Base-by-base conservation (phyloP, 2,797 vertebrate species). In the Acanthurus lineatus region DNA sequence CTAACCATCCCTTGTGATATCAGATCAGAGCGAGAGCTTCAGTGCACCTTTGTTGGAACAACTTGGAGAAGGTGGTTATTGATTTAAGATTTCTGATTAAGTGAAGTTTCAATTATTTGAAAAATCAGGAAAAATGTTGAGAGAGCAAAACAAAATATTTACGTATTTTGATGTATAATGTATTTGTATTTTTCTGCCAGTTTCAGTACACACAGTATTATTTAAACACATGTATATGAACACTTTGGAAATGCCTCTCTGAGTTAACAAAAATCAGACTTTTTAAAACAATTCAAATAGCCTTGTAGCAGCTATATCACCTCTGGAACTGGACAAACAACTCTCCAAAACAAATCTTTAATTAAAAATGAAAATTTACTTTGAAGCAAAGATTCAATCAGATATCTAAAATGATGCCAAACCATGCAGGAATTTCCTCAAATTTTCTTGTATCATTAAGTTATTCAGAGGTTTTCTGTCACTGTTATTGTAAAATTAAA, bases 1-100 rank as follows among this genome's bases (percentile, higher is more conserved):
- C 60, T 32, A 69, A 69, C 12, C 62, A 35, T 70, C 69, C n/a
- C 40, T 16, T 22, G 58, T 66, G 70, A 57, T 69, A 69, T 68
- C 38, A 60, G 9, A 14, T 68, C 49, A 25, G 12, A 48, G 20
- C 53, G 35, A 64, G 16, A 57, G 65, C 69, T 42, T 38, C 63
- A 61, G 35, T 71, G 4, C 10, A 32, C 12, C 2, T 20, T 63
- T 32, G 17, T 58, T 22, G 67, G n/a, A 66, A n/a, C 16, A 59
- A 76, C 72, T 45, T 47, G 45, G 22, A 35, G 40, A 40, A 9
- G 17, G 12, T 6, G 28, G 40, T 76, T 70, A 20, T 2, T 38
- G 47, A 25, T 12, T 53, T 8, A 69, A 56, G 62, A 68, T 20
- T 47, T 51, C 44, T 62, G 54, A 76, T 8, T 64, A 45, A 73